Evolutionary conservation across 2,888 invertebrate species (phyloP).

Genomic region (Zootermopsis nevadensis): DNA sequence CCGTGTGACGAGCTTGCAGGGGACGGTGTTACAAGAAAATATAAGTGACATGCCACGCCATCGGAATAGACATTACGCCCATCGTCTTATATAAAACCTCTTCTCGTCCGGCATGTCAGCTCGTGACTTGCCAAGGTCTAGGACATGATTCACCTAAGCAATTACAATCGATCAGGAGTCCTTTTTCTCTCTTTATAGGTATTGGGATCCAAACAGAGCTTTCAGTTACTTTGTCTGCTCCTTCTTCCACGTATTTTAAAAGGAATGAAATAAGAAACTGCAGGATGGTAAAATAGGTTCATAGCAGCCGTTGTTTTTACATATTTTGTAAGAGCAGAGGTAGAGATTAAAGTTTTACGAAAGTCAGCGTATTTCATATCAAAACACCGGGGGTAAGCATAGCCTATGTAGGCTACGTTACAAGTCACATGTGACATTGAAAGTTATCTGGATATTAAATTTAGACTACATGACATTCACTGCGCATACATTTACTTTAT

Average conservation of each 20-base stretch:
- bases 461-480: no score
- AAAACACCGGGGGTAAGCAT: neutral
- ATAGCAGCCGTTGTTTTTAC: neutral
- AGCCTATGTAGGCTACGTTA: neutral
- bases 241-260: neutral
- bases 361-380: neutral
- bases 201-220: neutral
- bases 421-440: neutral
- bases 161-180: neutral
- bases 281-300: neutral
- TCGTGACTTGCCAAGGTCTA: neutral
- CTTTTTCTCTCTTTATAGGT: neutral
- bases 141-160: conserved; percentile 1
- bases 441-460: neutral
- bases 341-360: neutral
- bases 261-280: neutral
- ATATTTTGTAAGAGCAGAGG: neutral
- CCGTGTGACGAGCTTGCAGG: neutral
- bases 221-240: neutral
- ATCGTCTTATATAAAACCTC: neutral
- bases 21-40: neutral
- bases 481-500: no score
- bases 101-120: neutral
- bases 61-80: neutral
- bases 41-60: neutral